phyloP scores from a whole-genome alignment of 2,888 invertebrate genomes.

The Muscina levida region DNA sequence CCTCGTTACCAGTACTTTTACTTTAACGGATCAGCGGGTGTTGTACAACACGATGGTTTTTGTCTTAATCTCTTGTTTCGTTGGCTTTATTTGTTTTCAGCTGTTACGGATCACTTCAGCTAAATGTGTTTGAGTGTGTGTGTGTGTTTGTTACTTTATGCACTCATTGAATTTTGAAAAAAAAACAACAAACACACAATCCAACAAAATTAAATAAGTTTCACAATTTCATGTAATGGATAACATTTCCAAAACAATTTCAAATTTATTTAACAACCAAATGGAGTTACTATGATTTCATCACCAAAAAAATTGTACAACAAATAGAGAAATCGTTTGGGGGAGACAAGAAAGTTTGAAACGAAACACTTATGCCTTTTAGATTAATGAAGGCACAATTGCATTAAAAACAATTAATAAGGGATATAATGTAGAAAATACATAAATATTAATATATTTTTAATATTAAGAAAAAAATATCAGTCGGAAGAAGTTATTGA shows the following conservation, averaged over 20 bases:
- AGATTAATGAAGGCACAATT: too few relatives aligned
- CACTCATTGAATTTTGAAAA: neutral
- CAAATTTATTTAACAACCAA: neutral
- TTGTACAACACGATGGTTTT: conserved; percentile 8
- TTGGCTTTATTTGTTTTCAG: conserved; percentile 14
- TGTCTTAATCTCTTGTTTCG: conserved; percentile 11
- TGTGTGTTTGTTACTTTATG: too few relatives aligned
- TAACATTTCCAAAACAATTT: neutral
- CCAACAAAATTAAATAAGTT: neutral
- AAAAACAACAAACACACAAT: neutral
- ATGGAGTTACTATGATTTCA: neutral
- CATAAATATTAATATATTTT: too few relatives aligned
- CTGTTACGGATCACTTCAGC: conserved; percentile 7
- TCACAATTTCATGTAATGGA: conserved; percentile 3
- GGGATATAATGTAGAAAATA: too few relatives aligned
- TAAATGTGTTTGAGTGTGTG: conserved; percentile 12
- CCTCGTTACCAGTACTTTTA: conserved; percentile 51
- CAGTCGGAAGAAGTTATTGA: too few relatives aligned
- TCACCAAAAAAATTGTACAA: too few relatives aligned
- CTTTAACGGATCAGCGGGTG: conserved; percentile 65
- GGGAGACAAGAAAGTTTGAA: too few relatives aligned
- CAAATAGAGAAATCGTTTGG: too few relatives aligned
- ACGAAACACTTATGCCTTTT: too few relatives aligned
- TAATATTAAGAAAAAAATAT: too few relatives aligned
- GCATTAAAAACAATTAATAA: too few relatives aligned